Percentiles rank a stretch among this genome's conserved stretches.
phyloP scores from a whole-genome alignment of 2,797 vertebrate species.

The Adelosebastes latens region DNA sequence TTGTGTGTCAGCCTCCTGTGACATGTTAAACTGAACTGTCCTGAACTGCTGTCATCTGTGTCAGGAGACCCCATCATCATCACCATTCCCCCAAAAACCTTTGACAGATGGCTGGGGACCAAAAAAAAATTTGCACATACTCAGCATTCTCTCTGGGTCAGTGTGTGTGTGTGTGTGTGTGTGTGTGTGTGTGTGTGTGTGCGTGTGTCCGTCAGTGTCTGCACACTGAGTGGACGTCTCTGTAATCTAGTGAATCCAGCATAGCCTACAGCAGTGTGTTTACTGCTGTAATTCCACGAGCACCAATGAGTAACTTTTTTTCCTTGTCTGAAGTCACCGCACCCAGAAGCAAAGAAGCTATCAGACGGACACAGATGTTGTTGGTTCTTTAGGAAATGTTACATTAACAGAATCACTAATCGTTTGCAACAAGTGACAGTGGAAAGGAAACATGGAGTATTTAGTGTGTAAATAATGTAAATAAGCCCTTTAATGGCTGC shows the following conservation, averaged over 20 bases:
- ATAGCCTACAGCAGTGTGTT: background rate
- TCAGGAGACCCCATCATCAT: slow-evolving; percentile 65
- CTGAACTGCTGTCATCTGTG: slow-evolving; percentile 66
- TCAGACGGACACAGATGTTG: background rate
- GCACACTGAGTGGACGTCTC: slow-evolving; percentile 6
- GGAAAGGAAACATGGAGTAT: background rate
- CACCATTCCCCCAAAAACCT: slow-evolving; percentile 56
- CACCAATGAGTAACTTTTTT: background rate
- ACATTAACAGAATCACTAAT: background rate
- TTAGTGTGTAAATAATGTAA: background rate
- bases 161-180: slow-evolving; percentile 21
- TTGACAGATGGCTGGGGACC: slow-evolving; percentile 63
- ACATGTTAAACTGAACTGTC: slow-evolving; percentile 52
- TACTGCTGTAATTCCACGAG: background rate
- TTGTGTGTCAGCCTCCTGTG: slow-evolving; percentile 50
- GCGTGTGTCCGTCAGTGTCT: slow-evolving; percentile 22
- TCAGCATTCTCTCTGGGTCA: slow-evolving; percentile 51
- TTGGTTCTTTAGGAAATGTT: background rate
- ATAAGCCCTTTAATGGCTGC: background rate
- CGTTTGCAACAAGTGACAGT: background rate
- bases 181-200: slow-evolving; percentile 19
- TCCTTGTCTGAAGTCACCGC: background rate
- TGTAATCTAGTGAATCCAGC: background rate
- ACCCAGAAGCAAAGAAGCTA: background rate
- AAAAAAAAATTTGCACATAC: slow-evolving; percentile 20